Percentiles rank a stretch among this genome's conserved stretches.
These are phyloP conservation scores for Drosophila ohnishii DNA, from an alignment of 1,140 invertebrate species.

Conservation along the genomic window DNA sequence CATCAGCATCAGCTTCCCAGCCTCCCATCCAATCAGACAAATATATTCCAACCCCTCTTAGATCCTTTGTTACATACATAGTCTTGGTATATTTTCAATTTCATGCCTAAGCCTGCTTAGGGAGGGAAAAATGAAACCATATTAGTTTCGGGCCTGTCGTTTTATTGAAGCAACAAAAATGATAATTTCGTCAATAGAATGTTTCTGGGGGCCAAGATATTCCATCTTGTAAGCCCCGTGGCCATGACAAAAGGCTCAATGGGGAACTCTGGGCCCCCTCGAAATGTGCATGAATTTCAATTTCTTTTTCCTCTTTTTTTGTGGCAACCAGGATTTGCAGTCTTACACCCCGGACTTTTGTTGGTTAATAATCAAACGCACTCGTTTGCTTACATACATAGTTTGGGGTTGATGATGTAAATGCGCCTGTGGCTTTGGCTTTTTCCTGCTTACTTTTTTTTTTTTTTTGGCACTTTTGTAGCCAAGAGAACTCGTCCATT, in stretches of 20 bases:
- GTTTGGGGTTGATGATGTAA: constrained; percentile 53
- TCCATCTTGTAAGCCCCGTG: constrained; percentile 38
- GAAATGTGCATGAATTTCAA: constrained; percentile 76
- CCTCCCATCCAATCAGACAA: constrained; percentile 51
- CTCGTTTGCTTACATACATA: constrained; percentile 31
- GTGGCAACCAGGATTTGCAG: constrained; percentile 57
- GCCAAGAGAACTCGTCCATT: constrained; percentile 27
- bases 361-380: constrained; percentile 74
- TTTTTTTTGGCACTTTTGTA: not conserved
- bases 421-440: constrained; percentile 37
- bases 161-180: constrained; percentile 80
- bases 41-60: constrained; percentile 19
- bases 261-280: not conserved
- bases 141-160: constrained; percentile 78
- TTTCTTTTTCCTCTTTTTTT: constrained; percentile 33
- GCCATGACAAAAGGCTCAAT: constrained; percentile 16
- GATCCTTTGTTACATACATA: constrained; percentile 19
- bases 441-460: not conserved
- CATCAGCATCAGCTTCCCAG: not conserved
- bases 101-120: constrained; percentile 67
- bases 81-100: constrained; percentile 57
- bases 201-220: constrained; percentile 25
- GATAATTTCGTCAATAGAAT: constrained; percentile 76
- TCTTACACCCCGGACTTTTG: constrained; percentile 21
- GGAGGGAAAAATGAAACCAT: constrained; percentile 33